Conservation (phyloP, 2,113 vertebrate species). For the Rana temporaria region DNA sequence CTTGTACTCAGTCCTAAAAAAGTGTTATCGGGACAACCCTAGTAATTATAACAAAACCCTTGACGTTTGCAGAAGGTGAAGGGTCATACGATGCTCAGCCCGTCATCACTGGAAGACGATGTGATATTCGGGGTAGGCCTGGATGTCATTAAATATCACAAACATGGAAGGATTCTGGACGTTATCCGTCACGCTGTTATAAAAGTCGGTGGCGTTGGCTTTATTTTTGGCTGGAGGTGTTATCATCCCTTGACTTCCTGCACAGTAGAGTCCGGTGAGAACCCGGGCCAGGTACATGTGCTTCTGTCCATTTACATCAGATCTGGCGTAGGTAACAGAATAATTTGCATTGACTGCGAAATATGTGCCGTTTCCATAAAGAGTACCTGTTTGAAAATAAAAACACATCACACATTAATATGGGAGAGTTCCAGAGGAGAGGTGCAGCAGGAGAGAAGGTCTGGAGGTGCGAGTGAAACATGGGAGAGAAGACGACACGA, state of each 20-base stretch:
- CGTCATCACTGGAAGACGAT: conserved; percentile 75
- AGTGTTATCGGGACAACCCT: too few species aligned
- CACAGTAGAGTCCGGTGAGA: conserved; percentile 75
- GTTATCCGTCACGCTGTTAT: conserved; percentile 79
- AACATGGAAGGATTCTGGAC: conserved; percentile 64
- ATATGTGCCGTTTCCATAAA: conserved; percentile 78
- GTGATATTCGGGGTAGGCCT: conserved; percentile 85
- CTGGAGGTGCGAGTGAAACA: too few species aligned
- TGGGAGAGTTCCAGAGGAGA: too few species aligned
- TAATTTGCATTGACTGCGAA: conserved; percentile 79
- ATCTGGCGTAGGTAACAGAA: conserved; percentile 73
- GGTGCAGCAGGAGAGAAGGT: too few species aligned
- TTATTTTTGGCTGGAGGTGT: conserved; percentile 68
- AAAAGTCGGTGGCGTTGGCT: conserved; percentile 58
- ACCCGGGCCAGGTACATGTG: conserved; percentile 80
- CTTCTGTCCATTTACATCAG: conserved; percentile 65
- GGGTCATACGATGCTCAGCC: too few species aligned
- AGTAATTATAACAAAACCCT: too few species aligned
- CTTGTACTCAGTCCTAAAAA: too few species aligned
- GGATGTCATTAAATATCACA: conserved; percentile 79
- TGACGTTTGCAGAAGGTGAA: too few species aligned
- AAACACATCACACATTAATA: not conserved
- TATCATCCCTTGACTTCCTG: conserved; percentile 56
- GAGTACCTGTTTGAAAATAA: conserved; percentile 67
- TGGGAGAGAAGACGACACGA: too few species aligned